Conservation (phyloP, 1,140 invertebrate genomes). For the Aradophagus sp. region DNA sequence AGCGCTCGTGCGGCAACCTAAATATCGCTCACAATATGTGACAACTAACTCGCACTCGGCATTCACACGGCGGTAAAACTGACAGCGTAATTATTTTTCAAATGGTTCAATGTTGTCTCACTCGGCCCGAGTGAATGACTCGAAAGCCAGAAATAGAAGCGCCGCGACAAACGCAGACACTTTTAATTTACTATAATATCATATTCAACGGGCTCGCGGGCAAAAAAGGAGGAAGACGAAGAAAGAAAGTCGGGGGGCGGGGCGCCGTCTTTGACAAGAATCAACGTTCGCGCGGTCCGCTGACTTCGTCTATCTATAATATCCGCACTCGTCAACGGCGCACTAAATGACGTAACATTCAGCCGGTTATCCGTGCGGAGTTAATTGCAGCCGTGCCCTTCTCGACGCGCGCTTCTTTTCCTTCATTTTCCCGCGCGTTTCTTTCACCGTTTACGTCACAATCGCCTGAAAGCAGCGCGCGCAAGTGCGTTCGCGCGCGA, state of each 20-base stretch:
- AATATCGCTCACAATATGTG: no score
- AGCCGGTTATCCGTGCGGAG: constrained; percentile 45
- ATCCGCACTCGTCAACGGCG: constrained; percentile 51
- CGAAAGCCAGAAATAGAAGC: constrained; percentile 40
- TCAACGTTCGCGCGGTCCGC: constrained; percentile 34
- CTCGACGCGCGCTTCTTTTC: constrained; percentile 35
- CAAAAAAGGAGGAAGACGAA: no score
- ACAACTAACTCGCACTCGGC: no score
- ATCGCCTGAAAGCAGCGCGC: constrained; percentile 65
- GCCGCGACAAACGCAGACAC: constrained; percentile 31
- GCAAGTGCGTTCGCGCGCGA: constrained; percentile 52
- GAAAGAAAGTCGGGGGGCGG: constrained; percentile 34
- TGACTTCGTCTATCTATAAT: constrained; percentile 54
- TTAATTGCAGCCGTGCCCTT: constrained; percentile 55
- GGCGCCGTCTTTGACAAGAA: constrained; percentile 34
- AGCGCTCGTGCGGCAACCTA: no score
- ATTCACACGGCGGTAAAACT: no score
- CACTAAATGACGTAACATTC: constrained; percentile 53
- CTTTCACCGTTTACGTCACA: constrained; percentile 70
- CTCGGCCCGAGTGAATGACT: constrained; percentile 45
- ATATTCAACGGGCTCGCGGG: constrained; percentile 33
- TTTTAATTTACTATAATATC: constrained; percentile 55
- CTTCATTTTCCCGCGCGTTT: constrained; percentile 57
- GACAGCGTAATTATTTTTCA: constrained; percentile 27
- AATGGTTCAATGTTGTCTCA: constrained; percentile 35